Percentiles rank a stretch among this genome's conserved stretches.
These are phyloP conservation scores for Leptosomus discolor DNA, from an alignment of 2,113 vertebrate species.

Conservation along the genomic window DNA sequence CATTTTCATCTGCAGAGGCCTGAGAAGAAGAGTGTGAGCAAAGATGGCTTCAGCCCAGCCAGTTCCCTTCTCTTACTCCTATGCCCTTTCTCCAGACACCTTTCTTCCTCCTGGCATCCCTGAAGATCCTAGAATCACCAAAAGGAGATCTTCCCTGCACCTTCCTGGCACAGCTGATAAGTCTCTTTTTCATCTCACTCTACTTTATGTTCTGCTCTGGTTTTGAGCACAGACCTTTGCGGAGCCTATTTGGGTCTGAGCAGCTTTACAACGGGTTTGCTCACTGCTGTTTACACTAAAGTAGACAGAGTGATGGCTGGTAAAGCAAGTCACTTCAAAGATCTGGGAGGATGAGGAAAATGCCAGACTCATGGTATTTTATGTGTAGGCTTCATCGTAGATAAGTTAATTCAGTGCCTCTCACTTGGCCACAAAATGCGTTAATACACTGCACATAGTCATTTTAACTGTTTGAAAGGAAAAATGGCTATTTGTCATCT, in stretches of 20 bases:
- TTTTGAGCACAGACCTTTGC: neutral
- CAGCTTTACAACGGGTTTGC: neutral
- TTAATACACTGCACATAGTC: neutral
- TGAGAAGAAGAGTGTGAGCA: neutral
- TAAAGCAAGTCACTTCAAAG: neutral
- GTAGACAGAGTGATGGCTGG: neutral
- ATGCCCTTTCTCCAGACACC: neutral
- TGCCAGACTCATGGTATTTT: neutral
- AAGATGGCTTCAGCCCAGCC: neutral
- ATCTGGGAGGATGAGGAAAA: neutral
- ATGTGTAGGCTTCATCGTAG: neutral
- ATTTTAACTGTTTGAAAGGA: neutral
- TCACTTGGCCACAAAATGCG: neutral
- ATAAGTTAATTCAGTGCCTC: neutral
- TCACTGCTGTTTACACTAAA: neutral
- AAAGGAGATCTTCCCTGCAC: neutral
- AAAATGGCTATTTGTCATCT: neutral
- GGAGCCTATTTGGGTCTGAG: neutral
- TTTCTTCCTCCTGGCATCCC: neutral
- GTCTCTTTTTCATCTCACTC: neutral
- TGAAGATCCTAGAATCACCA: neutral
- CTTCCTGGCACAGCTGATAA: neutral
- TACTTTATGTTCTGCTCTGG: neutral
- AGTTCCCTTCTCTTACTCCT: neutral
- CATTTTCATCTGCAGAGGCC: neutral